These are phyloP conservation scores for Alsophila aescularia DNA, from an alignment of 2,888 invertebrate species.

Conservation along the genomic window DNA sequence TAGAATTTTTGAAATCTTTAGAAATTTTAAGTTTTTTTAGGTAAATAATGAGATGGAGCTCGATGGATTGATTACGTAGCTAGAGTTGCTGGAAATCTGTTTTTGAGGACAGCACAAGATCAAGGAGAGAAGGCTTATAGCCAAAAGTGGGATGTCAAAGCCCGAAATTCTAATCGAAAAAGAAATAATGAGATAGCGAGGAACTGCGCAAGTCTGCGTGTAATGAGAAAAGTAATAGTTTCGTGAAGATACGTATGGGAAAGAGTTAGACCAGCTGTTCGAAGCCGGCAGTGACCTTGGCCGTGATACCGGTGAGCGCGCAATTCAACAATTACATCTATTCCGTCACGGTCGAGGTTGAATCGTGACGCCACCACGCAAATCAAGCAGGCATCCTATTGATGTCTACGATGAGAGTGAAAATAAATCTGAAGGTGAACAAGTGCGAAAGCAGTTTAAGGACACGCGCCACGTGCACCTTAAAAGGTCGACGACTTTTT, in stretches of 20 bases:
- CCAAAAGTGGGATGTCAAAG: too few relatives aligned
- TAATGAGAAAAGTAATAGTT: constrained; percentile 32
- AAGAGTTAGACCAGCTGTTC: constrained; percentile 55
- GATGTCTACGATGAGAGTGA: constrained; percentile 11
- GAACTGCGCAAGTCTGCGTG: constrained; percentile 5
- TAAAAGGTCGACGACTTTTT: constrained; percentile 33
- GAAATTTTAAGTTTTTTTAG: too few relatives aligned
- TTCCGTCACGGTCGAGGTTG: constrained; percentile 66
- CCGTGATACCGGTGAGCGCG: constrained; percentile 72
- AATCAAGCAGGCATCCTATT: constrained; percentile 13
- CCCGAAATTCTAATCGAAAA: too few relatives aligned
- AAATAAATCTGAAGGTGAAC: constrained; percentile 19
- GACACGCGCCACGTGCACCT: constrained; percentile 19
- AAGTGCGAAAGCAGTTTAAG: constrained; percentile 24
- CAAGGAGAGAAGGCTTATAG: too few relatives aligned
- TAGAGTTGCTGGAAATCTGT: too few relatives aligned
- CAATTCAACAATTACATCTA: constrained; percentile 75
- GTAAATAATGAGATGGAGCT: too few relatives aligned
- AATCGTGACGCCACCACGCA: constrained; percentile 48
- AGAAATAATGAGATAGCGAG: too few relatives aligned
- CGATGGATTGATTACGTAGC: too few relatives aligned
- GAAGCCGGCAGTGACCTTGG: constrained; percentile 64
- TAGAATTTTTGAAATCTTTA: too few relatives aligned
- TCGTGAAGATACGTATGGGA: constrained; percentile 41
- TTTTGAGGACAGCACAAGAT: too few relatives aligned